A percentile compares a stretch with the other conserved stretches of the same genome.
Evolutionary conservation across 2,888 invertebrate species (phyloP).

Genomic region (Neocrepidodera transversa): DNA sequence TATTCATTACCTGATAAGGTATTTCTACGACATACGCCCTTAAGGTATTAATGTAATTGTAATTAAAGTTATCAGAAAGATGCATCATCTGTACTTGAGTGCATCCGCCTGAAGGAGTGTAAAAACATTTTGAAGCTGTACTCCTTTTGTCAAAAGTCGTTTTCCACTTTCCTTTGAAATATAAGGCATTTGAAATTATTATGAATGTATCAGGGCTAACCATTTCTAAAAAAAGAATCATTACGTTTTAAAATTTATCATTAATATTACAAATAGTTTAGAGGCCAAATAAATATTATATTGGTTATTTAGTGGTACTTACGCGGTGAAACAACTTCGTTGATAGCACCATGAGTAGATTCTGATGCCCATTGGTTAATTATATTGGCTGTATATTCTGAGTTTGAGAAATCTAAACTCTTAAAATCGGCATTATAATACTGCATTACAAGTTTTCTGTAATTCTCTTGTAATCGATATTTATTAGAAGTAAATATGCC

Average conservation of each 20-base stretch:
- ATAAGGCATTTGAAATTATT: slow-evolving; percentile 78
- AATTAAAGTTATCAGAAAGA: slow-evolving; percentile 67
- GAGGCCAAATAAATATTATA: no score
- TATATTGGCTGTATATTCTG: slow-evolving; percentile 55
- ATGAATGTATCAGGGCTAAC: slow-evolving; percentile 66
- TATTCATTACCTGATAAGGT: slow-evolving; percentile 74
- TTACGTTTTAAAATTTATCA: no score
- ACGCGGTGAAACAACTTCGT: slow-evolving; percentile 39
- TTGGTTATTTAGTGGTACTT: slow-evolving; percentile 24
- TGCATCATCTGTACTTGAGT: slow-evolving; percentile 74
- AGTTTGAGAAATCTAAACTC: slow-evolving; percentile 63
- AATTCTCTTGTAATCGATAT: slow-evolving; percentile 59
- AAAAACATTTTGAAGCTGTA: slow-evolving; percentile 69
- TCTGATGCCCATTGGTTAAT: slow-evolving; percentile 70
- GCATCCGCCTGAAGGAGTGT: slow-evolving; percentile 65
- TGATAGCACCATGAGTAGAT: slow-evolving; percentile 66
- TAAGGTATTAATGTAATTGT: slow-evolving; percentile 67
- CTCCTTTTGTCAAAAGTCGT: slow-evolving; percentile 66
- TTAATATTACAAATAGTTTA: no score
- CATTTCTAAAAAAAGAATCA: slow-evolving; percentile 58
- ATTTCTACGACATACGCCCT: slow-evolving; percentile 74
- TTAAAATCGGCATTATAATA: slow-evolving; percentile 64
- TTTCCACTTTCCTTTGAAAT: slow-evolving; percentile 81
- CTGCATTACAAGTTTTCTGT: slow-evolving; percentile 58
- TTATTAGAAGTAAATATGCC: slow-evolving; percentile 62